These are phyloP conservation scores for Gerris lacustris DNA, from an alignment of 2,888 invertebrate genomes.

Conservation along the genomic window DNA sequence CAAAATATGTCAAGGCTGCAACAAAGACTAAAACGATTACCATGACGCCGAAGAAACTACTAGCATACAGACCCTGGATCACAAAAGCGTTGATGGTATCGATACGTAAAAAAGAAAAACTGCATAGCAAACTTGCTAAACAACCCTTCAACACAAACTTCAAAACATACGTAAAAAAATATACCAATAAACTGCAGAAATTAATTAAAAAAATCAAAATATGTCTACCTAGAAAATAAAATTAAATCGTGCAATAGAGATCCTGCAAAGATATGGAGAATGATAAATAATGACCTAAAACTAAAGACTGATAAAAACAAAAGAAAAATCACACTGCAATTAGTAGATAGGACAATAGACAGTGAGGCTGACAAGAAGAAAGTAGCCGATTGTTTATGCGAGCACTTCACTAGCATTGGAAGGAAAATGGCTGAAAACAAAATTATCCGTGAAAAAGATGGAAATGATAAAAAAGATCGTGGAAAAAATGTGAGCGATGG, in stretches of 20 bases:
- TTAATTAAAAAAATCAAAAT: not conserved
- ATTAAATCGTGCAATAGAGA: not conserved
- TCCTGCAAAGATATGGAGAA: not conserved
- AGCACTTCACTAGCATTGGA: too few species aligned
- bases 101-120: not conserved
- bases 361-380: too few species aligned
- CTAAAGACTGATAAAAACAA: too few species aligned
- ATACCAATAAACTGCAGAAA: not conserved
- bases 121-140: not conserved
- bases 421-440: too few species aligned
- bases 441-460: too few species aligned
- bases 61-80: not conserved
- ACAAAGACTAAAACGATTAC: not conserved
- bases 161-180: not conserved
- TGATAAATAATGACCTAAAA: too few species aligned
- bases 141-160: not conserved
- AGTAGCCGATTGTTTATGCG: too few species aligned
- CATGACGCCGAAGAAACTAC: not conserved
- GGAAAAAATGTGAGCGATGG: too few species aligned
- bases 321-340: too few species aligned
- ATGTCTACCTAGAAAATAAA: not conserved
- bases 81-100: not conserved
- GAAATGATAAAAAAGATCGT: too few species aligned
- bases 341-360: too few species aligned
- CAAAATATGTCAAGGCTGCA: not conserved